Evolutionary conservation across 2,888 invertebrate species (phyloP).

Genomic region (Rhyacophila evoluta): DNA sequence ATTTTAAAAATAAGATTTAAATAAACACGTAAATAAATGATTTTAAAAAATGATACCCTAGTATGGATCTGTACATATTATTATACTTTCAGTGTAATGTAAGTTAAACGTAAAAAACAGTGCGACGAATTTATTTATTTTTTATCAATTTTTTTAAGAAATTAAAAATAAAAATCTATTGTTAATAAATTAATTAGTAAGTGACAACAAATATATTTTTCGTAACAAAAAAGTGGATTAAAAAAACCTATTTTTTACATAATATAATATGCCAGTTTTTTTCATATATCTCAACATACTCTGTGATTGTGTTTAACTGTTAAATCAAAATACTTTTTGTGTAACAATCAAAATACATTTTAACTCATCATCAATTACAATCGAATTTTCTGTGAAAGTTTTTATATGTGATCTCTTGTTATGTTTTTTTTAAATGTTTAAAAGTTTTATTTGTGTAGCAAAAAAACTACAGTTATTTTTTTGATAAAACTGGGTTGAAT

Average conservation of each 20-base stretch:
- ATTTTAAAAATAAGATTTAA: not conserved
- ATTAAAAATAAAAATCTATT: too few relatives aligned
- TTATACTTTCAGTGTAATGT: not conserved
- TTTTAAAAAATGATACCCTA: not conserved
- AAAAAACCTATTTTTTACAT: too few relatives aligned
- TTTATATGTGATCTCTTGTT: not conserved
- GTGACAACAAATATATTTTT: too few relatives aligned
- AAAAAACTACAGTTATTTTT: not conserved
- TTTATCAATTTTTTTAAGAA: not conserved
- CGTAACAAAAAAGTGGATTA: too few relatives aligned
- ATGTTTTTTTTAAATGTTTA: not conserved
- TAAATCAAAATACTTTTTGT: not conserved
- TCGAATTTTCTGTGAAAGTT: not conserved
- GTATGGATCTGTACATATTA: slow-evolving; percentile 18
- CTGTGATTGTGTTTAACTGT: too few relatives aligned
- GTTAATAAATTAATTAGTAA: too few relatives aligned
- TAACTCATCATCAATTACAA: not conserved
- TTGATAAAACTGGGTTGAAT: not conserved
- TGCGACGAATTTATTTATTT: not conserved
- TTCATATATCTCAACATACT: too few relatives aligned
- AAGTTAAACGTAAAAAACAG: not conserved
- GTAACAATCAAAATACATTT: not conserved
- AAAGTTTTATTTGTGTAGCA: not conserved
- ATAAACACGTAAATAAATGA: not conserved
- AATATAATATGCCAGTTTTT: too few relatives aligned